A percentile compares a stretch with the other conserved stretches of the same genome.
Conservation (phyloP, 2,888 invertebrate species). For the Leptinotarsa juncta region DNA sequence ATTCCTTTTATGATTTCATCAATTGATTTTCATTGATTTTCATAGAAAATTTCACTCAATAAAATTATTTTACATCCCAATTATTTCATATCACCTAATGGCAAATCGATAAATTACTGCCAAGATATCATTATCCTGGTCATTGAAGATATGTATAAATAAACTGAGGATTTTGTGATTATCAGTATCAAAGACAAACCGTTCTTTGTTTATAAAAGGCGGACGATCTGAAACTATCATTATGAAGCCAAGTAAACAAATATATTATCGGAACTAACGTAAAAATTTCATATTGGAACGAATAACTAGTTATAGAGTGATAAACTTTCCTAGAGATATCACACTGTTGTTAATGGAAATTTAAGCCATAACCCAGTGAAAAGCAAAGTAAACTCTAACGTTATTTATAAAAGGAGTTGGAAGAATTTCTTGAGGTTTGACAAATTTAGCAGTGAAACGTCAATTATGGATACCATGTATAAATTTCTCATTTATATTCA, state of each 20-base stretch:
- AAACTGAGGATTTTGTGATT: not conserved
- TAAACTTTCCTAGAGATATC: not conserved
- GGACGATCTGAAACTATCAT: conserved; percentile 7
- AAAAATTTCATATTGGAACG: not conserved
- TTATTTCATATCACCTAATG: not conserved
- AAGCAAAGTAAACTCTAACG: not conserved
- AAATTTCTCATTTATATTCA: not conserved
- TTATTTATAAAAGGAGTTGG: not conserved
- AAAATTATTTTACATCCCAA: not conserved
- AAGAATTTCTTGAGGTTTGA: not conserved
- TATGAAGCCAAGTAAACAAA: conserved; percentile 9
- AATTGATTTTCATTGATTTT: too few relatives aligned
- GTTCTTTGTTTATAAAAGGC: conserved; percentile 9
- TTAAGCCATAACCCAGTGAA: not conserved
- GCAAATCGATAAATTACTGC: not conserved
- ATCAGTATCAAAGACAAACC: not conserved
- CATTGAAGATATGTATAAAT: not conserved
- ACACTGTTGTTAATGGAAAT: not conserved
- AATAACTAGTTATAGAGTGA: not conserved
- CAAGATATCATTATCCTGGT: conserved; percentile 6
- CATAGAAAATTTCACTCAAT: not conserved
- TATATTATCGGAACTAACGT: conserved; percentile 3
- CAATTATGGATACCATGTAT: not conserved
- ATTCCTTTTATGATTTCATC: too few relatives aligned
- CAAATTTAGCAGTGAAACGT: not conserved